Evolutionary conservation across 2,113 vertebrate genomes (phyloP).

Genomic region (Athene noctua): DNA sequence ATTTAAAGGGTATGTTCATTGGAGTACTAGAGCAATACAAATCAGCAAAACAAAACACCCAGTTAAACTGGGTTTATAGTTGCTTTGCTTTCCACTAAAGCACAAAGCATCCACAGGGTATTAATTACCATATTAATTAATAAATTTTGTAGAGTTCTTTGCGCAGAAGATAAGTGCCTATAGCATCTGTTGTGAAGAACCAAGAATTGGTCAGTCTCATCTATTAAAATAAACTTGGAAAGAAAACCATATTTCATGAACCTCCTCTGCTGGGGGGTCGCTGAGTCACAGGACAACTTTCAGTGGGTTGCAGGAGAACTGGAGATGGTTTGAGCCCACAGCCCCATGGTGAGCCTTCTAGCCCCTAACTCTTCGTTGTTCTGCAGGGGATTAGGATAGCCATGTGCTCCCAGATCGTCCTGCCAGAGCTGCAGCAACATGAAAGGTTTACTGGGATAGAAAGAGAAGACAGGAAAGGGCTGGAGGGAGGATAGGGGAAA

Average conservation of each 20-base stretch:
- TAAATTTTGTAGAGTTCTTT: neutral
- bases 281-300: neutral
- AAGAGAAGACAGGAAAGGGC: neutral
- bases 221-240: neutral
- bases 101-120: neutral
- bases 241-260: neutral
- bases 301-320: neutral
- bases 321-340: neutral
- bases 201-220: neutral
- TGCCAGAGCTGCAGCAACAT: neutral
- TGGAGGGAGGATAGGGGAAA: neutral
- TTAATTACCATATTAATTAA: conserved; percentile 12
- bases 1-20: neutral
- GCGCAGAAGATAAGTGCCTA: neutral
- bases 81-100: conserved; percentile 24
- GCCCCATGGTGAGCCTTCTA: neutral
- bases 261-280: neutral
- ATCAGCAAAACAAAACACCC: neutral
- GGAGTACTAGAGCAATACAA: neutral
- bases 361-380: neutral
- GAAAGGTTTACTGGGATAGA: neutral
- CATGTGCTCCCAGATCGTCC: neutral
- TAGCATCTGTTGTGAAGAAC: neutral
- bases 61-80: neutral
- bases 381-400: neutral